phyloP scores from a whole-genome alignment of 64 coral and sea anemone species.

The Dendronephthya gigantea region DNA sequence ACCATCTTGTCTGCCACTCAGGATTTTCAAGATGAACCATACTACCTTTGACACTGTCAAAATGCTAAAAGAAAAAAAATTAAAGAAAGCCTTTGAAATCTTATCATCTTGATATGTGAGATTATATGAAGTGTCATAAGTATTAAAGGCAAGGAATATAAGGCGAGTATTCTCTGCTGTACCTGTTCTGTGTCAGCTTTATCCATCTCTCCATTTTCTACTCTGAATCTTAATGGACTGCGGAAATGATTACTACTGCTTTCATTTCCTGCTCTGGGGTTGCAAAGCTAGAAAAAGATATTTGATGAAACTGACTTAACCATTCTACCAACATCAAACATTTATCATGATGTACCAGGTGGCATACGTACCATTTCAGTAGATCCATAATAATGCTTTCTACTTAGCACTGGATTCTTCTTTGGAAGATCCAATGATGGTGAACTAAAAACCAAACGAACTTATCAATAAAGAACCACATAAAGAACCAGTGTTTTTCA shows the following conservation, averaged over 20 bases:
- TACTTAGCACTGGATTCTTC: slow-evolving; percentile 46
- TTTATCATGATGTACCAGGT: no score
- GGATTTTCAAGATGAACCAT: slow-evolving; percentile 92
- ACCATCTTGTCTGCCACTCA: slow-evolving; percentile 95
- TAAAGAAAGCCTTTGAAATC: background rate
- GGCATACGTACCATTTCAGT: slow-evolving; percentile 56
- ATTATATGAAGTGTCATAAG: no score
- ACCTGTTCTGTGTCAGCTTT: background rate
- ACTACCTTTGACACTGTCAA: slow-evolving; percentile 61
- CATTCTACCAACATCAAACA: background rate
- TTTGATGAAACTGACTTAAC: background rate
- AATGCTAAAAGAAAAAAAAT: slow-evolving; percentile 28
- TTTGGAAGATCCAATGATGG: slow-evolving; percentile 42
- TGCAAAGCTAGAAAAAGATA: slow-evolving; percentile 1
- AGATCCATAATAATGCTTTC: slow-evolving; percentile 68
- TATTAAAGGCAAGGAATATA: no score
- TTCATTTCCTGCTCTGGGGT: background rate
- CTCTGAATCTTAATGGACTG: background rate
- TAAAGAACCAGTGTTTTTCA: background rate
- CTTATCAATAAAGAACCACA: background rate
- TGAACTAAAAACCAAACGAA: slow-evolving; percentile 29
- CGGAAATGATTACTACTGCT: background rate
- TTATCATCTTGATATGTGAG: background rate
- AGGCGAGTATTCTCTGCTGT: background rate
- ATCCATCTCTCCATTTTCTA: slow-evolving; percentile 13